Conservation (phyloP, 1,140 invertebrate species). For the Drosophila virilis region DNA sequence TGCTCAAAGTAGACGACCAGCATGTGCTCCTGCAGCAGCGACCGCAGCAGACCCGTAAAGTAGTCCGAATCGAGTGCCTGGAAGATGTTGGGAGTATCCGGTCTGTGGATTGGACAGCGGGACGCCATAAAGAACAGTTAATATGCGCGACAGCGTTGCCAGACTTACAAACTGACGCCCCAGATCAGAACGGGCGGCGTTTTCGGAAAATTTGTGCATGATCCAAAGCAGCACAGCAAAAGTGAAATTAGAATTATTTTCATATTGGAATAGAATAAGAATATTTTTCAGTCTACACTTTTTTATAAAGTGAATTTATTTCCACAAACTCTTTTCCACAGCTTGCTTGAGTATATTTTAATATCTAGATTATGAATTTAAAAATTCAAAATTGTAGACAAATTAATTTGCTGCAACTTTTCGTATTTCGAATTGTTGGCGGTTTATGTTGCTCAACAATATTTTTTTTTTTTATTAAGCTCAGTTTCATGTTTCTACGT, state of each 20-base stretch:
- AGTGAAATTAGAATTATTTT: not conserved
- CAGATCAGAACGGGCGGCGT: slow-evolving; percentile 57
- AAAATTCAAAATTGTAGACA: no score
- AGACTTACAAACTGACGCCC: slow-evolving; percentile 61
- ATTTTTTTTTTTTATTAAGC: no score
- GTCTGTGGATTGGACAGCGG: slow-evolving; percentile 12
- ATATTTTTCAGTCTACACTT: not conserved
- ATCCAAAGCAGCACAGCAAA: not conserved
- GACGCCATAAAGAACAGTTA: not conserved
- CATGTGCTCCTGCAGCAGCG: slow-evolving; percentile 29
- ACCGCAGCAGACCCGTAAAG: slow-evolving; percentile 20
- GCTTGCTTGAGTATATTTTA: not conserved
- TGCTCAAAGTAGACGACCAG: slow-evolving; percentile 49
- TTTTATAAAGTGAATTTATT: not conserved
- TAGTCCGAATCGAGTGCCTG: not conserved
- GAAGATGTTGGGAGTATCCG: slow-evolving; percentile 27
- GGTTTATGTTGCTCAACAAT: no score
- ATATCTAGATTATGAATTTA: no score
- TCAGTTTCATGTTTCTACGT: no score
- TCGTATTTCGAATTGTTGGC: no score
- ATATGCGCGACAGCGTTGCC: not conserved
- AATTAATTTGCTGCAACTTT: no score
- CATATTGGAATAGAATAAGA: slow-evolving; percentile 7
- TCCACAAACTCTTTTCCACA: not conserved
- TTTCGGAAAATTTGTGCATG: not conserved